These are phyloP conservation scores for Alexandromys fortis DNA, from an alignment of 2,113 vertebrate species.

Conservation along the genomic window DNA sequence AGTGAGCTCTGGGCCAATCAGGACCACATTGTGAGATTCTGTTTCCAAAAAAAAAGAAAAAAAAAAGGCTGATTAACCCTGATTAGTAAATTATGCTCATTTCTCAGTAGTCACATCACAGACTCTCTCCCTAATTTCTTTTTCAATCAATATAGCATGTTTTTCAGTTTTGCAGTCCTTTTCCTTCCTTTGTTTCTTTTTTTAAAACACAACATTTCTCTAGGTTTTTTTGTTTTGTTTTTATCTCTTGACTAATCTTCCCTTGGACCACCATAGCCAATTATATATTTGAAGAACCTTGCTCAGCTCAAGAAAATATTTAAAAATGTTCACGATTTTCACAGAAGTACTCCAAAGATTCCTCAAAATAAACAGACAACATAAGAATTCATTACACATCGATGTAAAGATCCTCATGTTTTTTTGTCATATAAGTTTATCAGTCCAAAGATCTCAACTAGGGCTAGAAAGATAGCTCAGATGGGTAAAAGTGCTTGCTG, in stretches of 20 bases:
- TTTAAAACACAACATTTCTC: not conserved
- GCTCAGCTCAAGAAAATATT: not conserved
- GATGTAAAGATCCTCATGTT: not conserved
- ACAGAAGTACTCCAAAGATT: not conserved
- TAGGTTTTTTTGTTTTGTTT: not conserved
- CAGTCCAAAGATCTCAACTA: not conserved
- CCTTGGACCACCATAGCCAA: not conserved
- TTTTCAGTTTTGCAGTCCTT: not conserved
- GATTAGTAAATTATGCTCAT: not conserved
- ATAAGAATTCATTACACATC: not conserved
- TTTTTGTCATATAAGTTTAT: not conserved
- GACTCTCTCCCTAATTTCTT: not conserved
- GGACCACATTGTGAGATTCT: too few relatives aligned
- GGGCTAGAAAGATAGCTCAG: not conserved
- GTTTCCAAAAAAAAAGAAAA: not conserved
- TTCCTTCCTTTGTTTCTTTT: not conserved
- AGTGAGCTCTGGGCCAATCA: not conserved
- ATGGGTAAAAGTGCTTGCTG: not conserved
- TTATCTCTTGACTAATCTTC: not conserved
- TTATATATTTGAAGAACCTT: not conserved
- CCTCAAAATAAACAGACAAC: not conserved
- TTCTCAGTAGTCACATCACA: constrained; percentile 10
- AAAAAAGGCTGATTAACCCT: not conserved
- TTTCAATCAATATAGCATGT: not conserved
- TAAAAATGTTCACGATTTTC: constrained; percentile 8